Conservation (phyloP, 2,797 vertebrate species). For the Podargus strigoides region DNA sequence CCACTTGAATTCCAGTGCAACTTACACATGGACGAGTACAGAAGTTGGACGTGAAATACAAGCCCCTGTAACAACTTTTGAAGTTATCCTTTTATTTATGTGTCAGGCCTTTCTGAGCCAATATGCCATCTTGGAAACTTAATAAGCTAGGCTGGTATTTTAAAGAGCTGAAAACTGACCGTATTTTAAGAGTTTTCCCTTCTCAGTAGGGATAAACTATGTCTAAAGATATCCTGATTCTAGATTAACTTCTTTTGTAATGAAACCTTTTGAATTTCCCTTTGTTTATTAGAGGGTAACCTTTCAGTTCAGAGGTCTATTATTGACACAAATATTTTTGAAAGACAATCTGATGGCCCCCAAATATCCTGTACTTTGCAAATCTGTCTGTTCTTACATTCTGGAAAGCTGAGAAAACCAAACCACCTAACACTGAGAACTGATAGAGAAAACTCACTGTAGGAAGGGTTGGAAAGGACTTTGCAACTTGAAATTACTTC, state of each 20-base stretch:
- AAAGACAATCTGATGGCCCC: background rate
- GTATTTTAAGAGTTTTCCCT: background rate
- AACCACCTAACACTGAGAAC: background rate
- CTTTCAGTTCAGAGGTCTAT: background rate
- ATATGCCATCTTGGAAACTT: background rate
- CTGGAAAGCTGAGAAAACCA: background rate
- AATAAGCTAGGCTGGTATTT: background rate
- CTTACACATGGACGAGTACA: background rate
- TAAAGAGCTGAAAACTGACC: conserved; percentile 3
- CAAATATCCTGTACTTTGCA: background rate
- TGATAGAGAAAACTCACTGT: background rate
- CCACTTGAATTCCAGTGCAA: background rate
- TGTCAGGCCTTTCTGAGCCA: background rate
- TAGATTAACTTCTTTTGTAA: background rate
- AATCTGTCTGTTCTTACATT: background rate
- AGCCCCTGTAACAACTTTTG: background rate
- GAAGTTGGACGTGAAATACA: background rate
- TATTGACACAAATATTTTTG: background rate
- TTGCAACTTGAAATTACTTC: background rate
- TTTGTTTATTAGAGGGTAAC: background rate
- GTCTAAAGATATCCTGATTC: background rate
- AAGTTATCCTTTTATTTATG: background rate
- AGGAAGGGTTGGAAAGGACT: background rate
- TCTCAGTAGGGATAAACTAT: background rate
- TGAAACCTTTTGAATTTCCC: background rate